Conservation (phyloP, 2,888 invertebrate genomes). For the Drosophila lutescens region DNA sequence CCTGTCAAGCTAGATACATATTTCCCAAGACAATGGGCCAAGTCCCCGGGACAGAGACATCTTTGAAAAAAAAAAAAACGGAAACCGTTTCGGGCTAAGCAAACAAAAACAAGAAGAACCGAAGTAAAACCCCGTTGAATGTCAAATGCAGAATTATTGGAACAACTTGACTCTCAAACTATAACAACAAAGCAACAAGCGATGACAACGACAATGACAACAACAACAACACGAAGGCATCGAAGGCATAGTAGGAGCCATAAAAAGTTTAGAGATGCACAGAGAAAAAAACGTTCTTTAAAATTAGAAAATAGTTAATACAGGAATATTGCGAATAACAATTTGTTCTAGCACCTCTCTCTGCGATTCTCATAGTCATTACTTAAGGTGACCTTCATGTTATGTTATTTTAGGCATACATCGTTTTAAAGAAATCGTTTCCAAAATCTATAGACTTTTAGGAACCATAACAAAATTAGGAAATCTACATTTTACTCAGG, state of each 20-base stretch:
- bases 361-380: background rate
- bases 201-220: slow-evolving; percentile 52
- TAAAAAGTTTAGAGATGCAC: slow-evolving; percentile 47
- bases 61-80: slow-evolving; percentile 32
- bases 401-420: too few species aligned
- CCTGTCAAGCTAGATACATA: slow-evolving; percentile 27
- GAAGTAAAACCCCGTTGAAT: slow-evolving; percentile 60
- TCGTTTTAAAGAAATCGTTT: too few species aligned
- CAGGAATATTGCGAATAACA: too few species aligned
- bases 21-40: slow-evolving; percentile 44
- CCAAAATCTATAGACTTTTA: too few species aligned
- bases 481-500: too few species aligned
- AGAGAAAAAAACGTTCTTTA: slow-evolving; percentile 4
- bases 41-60: slow-evolving; percentile 31
- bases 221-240: slow-evolving; percentile 41
- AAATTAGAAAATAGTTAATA: background rate
- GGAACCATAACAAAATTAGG: too few species aligned
- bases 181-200: slow-evolving; percentile 62
- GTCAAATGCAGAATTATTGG: slow-evolving; percentile 79
- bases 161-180: slow-evolving; percentile 68
- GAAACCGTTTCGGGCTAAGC: slow-evolving; percentile 64
- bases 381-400: background rate
- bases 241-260: slow-evolving; percentile 19
- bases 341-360: background rate
- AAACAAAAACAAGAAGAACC: slow-evolving; percentile 39